Evolutionary conservation across 2,888 invertebrate species (phyloP), one percentile per base, ranked within the genome.

Genomic region (Erebia ligea): DNA sequence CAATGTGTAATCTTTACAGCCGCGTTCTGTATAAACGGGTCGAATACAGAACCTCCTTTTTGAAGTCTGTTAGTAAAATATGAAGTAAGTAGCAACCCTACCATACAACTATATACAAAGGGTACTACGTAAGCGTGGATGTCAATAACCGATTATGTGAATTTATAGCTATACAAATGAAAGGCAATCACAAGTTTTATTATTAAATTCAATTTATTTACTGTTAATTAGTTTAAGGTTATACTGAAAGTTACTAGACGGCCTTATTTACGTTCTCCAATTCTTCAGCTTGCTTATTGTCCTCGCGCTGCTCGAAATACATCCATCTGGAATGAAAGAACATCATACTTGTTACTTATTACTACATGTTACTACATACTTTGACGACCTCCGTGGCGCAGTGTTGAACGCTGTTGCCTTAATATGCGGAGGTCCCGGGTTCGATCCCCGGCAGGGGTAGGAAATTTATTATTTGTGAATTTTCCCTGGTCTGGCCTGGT

Each of bases 271-370:
- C 84, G 74, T 81, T 81, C 67, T 86, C 86, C 74, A 81, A 73
- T 79, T 84, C 84, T 57, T 84, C 81, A 9, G 77, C 77, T 76
- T 81, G 82, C 76, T 85, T 85, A 75, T 81, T 86, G 77, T 95
- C 95, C 80, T 94, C 91, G 75, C 91, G 93, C 80, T 96, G 95
- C 82, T 96, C 95, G 75, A 94, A 93, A 83, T 96, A 96, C 92
- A 96, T 94, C 96, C 96, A 96, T 68, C 96, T 96, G 87, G 68
- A 91, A 88, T 68, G 58, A 65, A 57, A 62, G 40, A 50, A 11
- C 4, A 42, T 52, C 17, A 15, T n/a, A 8, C 9, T 52, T 10
- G 19, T 8, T 10, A 17, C 4, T 50, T n/a, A 50, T n/a, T n/a
- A n/a, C n/a, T n/a, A n/a, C n/a, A n/a, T n/a, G n/a, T n/a, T n/a